Conservation (phyloP, 1,140 invertebrate genomes). For the Goniozus legneri region DNA sequence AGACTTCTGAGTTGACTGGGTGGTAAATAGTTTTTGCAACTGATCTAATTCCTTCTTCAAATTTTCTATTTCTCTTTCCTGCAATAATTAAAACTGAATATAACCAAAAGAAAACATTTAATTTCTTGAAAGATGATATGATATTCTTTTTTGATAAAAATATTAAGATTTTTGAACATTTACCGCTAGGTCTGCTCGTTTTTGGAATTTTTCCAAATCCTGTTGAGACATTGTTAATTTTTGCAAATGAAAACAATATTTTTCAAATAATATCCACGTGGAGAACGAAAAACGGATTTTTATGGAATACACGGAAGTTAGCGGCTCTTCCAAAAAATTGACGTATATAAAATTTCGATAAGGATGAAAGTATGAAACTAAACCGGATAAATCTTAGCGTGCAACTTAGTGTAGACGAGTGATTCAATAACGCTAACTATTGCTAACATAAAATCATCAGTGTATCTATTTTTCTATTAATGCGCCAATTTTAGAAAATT, state of each 20-base stretch:
- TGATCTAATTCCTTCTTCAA: conserved; percentile 56
- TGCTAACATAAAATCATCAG: no score
- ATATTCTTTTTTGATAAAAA: neutral
- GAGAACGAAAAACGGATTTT: neutral
- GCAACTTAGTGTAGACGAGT: no score
- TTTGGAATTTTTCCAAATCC: conserved; percentile 22
- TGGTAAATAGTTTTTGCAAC: conserved; percentile 40
- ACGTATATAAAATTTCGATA: no score
- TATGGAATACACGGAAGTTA: no score
- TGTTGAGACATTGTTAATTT: conserved; percentile 15
- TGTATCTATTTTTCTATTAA: no score
- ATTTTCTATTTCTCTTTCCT: conserved; percentile 56
- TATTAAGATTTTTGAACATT: conserved; percentile 1
- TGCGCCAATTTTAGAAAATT: no score
- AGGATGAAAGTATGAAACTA: no score
- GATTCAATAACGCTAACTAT: no score
- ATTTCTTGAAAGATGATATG: neutral
- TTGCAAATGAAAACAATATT: neutral
- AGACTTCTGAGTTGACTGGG: conserved; percentile 21
- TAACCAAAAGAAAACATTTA: conserved; percentile 15
- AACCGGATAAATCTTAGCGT: no score
- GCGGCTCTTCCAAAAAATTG: no score
- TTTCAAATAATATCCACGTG: neutral
- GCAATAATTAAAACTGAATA: conserved; percentile 9
- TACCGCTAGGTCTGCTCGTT: conserved; percentile 27